Evolutionary conservation across 2,888 invertebrate species (phyloP).

Genomic region (Mactromeris polynyma): DNA sequence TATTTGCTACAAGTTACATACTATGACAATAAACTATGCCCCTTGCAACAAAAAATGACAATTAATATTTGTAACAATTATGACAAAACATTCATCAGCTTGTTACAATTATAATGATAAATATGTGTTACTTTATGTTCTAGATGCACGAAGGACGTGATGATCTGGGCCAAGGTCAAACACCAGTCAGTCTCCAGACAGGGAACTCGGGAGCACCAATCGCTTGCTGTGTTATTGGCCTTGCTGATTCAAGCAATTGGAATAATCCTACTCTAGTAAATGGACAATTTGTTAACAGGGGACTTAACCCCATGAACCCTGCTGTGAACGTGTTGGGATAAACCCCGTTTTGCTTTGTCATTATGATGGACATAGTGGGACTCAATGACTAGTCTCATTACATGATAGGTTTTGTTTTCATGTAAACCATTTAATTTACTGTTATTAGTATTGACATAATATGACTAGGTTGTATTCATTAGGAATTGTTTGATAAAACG

Average conservation of each 20-base stretch:
- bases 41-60: too few relatives aligned
- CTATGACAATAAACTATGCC: too few relatives aligned
- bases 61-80: background rate
- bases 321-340: constrained; percentile 34
- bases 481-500: too few relatives aligned
- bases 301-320: constrained; percentile 30
- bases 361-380: background rate
- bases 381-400: background rate
- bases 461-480: too few relatives aligned
- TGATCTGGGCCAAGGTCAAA: constrained; percentile 72
- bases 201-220: constrained; percentile 75
- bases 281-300: constrained; percentile 36
- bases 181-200: constrained; percentile 70
- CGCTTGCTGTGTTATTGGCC: constrained; percentile 72
- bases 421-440: too few relatives aligned
- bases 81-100: background rate
- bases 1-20: too few relatives aligned
- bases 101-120: too few relatives aligned
- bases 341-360: background rate
- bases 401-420: too few relatives aligned
- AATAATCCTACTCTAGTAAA: constrained; percentile 65
- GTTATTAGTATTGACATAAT: too few relatives aligned
- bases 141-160: constrained; percentile 75
- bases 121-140: background rate
- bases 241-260: constrained; percentile 74